A percentile compares a stretch with the other conserved stretches of the same genome.
phyloP scores from a whole-genome alignment of 2,113 vertebrate species.

The Antigone vipio region DNA sequence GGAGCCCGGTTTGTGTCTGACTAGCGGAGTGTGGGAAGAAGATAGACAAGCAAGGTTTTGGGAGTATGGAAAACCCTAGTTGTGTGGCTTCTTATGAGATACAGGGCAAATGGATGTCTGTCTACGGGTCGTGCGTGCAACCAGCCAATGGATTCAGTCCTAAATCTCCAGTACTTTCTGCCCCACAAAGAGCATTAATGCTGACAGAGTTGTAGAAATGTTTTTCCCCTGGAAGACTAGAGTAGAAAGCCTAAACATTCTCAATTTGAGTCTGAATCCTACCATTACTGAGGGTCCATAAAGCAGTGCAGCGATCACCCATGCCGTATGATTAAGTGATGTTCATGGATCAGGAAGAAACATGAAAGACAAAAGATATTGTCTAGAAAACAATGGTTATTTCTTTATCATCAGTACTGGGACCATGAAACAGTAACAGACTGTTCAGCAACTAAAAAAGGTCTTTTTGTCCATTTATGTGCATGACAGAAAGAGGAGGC shows the following conservation, averaged over 20 bases:
- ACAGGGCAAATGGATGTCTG: neutral
- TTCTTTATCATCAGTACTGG: conserved; percentile 31
- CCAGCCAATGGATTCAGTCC: neutral
- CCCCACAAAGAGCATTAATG: neutral
- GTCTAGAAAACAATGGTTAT: conserved; percentile 10
- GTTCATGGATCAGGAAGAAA: neutral
- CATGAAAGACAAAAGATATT: neutral
- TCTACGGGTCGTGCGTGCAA: fast-evolving
- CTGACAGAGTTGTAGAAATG: neutral
- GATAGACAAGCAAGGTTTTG: neutral
- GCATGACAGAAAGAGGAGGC: neutral
- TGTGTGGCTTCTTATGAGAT: neutral
- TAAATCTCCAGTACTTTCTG: neutral
- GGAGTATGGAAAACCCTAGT: neutral
- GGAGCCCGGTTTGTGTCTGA: neutral
- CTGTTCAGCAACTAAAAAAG: conserved; percentile 31
- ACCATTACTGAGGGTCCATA: neutral
- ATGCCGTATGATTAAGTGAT: neutral
- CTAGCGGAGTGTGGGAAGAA: neutral
- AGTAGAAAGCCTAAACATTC: neutral
- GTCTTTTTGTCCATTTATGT: neutral
- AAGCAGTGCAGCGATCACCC: neutral
- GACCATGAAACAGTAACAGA: conserved; percentile 13
- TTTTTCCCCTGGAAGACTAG: neutral
- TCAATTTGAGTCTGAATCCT: neutral